Base-by-base conservation (phyloP, 2,113 vertebrate genomes). In the Mesocricetus auratus region DNA sequence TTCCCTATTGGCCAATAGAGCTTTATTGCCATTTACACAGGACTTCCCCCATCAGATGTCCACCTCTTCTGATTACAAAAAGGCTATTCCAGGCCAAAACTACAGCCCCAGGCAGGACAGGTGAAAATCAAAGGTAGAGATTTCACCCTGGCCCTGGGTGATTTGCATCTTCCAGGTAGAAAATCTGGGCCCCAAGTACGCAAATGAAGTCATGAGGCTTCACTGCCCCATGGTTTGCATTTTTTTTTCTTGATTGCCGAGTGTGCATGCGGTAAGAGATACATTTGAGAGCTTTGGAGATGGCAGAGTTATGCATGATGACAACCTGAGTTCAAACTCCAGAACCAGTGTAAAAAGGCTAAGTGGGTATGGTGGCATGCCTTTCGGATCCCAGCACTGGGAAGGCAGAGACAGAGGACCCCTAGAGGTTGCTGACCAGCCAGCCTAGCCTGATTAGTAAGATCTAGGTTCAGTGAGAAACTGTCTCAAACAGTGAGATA, bases 161-260 rank as follows among this genome's bases (percentile, higher is more conserved):
- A 2, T 10, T 24, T 3, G 17, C 10, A 0, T 1, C n/a, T 7
- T 15, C 50, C 79, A 1, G 0, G 71, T 5, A 45, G 82, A 33
- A n/a, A n/a, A 1, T 2, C 7, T 0, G 8, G 5, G 69, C 62
- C 0, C 8, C 12, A 1, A 39, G 7, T 16, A 0, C 22, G 66
- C 4, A 19, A 12, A 6, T 0, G 17, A 74, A 39, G n/a, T 78
- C 36, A 1, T 1, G 0, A 3, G 4, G 68, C 47, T 3, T 56
- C 15, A 0, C 24, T 16, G 0, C 45, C 3, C 66, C 13, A 0
- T 26, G 1, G 17, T 17, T 22, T 21, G 2, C 29, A 45, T 4
- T 60, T 60, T 31, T 4, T 2, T 1, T 24, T 53, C 16, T n/a
- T 31, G 39, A 42, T 39, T 17, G 69, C 16, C 0, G n/a, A n/a